Evolutionary conservation across 2,113 vertebrate species (phyloP), one percentile per base, ranked within the genome.

Genomic region (Zeus faber): DNA sequence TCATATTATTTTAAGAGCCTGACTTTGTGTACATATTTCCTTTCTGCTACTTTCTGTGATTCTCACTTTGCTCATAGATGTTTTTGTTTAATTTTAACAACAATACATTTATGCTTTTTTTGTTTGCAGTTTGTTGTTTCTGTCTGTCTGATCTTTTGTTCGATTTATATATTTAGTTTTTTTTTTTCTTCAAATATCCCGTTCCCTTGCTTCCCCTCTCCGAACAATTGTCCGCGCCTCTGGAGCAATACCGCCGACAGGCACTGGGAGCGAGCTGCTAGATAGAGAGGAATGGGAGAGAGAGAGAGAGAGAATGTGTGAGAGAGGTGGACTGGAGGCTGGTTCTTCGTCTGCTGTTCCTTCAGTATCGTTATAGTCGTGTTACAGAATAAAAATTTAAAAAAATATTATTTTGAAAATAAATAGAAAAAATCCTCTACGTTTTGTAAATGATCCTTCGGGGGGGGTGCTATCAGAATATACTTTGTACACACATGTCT

Each of bases 401-500:
- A 71, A 74, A 82, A 81, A 72, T 48, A 73, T 81, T 87, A 86
- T 91, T 91, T 88, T 87, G 76, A 84, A 81, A 88, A 80, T 87
- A 70, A 77, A 80, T 70, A 71, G 50, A 74, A 76, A 69, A 80
- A 84, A 87, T 74, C 71, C 76, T 89, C 80, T 87, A 88, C 53
- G 84, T 91, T 90, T 90, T 91, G 87, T 91, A 90, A 89, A 89
- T 89, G 77, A 76, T 84, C 81, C 83, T 85, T 85, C 78, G 71
- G 63, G 11, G 33, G 74, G 82, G 81, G 63, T 7, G 65, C 74
- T 69, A 74, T 83, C 81, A 79, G 84, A 84, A 81, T 86, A 84
- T 87, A 86, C 88, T 90, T 90, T 91, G 82, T 91, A 90, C 71
- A 89, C 86, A 84, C 86, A 84, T 82, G 69, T 82, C 74, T 87